Base-by-base conservation (phyloP, 1,140 invertebrate species). In the Bombus haemorrhoidalis region DNA sequence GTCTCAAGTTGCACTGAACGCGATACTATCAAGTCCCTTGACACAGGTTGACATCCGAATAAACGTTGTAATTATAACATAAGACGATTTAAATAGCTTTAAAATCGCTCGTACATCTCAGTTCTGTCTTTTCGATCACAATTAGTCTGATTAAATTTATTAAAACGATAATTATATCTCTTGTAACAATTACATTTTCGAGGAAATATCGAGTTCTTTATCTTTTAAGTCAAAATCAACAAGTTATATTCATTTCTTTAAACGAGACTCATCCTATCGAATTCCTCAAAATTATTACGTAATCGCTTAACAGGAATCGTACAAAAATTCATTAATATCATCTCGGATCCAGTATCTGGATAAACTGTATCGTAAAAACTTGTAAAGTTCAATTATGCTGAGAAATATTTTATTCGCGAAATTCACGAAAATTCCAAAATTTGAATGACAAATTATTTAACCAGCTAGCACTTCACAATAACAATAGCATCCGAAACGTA, bases 21-120 rank as follows among this genome's bases (percentile, higher is more conserved):
- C 71, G 25, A 82, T 74, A 37, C n/a, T 22, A 82, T 82, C 71
- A 43, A 64, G 41, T 64, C 41, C 12, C 34, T 6, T n/a, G 32
- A 6, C 28, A 41, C 9, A 18, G 37, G 53, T 62, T 34, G 25
- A 47, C 39, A 37, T 18, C 2, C 32, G 57, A 75, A 75, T 76
- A 76, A 83, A 41, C 75, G 28, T 25, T 82, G n/a, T 0, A 62
- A 9, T 71, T 81, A 37, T 59, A 39, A 18, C 28, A 15, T 25
- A n/a, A 43, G 10, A 43, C 10, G 10, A 0, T 66, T 25, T 10
- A 64, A 62, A 10, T 41, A 22, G 37, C 43, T 9, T 37, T 15
- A 9, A 78, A 78, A 78, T 37, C 10, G 18, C 18, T 53, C 47
- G 47, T 6, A 22, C 47, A 53, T 53, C 47, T 8, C 47, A 8